Percentiles rank a stretch among this genome's conserved stretches.
Evolutionary conservation across 2,888 invertebrate genomes (phyloP).

Genomic region (Megastigmus dorsalis): DNA sequence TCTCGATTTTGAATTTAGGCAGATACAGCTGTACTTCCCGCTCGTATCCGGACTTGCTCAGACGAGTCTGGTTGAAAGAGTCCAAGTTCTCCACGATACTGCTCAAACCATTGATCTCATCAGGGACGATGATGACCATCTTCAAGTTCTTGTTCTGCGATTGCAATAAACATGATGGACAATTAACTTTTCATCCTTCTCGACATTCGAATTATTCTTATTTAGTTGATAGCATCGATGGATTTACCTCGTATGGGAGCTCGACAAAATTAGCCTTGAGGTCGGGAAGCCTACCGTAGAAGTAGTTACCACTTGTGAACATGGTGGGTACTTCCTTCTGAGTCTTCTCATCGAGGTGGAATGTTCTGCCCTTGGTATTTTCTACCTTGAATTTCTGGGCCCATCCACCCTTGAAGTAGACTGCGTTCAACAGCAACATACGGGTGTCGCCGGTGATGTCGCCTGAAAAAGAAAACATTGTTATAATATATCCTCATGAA

Average conservation of each 20-base stretch:
- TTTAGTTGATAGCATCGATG: not conserved
- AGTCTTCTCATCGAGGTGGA: slow-evolving; percentile 77
- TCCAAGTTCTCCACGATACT: slow-evolving; percentile 70
- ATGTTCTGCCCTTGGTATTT: slow-evolving; percentile 79
- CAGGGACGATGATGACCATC: slow-evolving; percentile 85
- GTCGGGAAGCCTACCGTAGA: slow-evolving; percentile 75
- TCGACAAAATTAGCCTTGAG: slow-evolving; percentile 81
- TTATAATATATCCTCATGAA: too few relatives aligned
- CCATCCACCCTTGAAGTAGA: slow-evolving; percentile 92
- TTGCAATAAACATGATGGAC: not conserved
- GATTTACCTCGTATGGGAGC: slow-evolving; percentile 80
- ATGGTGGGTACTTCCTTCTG: slow-evolving; percentile 83
- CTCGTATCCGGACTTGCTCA: slow-evolving; percentile 42
- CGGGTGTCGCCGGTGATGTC: slow-evolving; percentile 78
- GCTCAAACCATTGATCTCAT: slow-evolving; percentile 78
- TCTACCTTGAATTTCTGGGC: slow-evolving; percentile 78
- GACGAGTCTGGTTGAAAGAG: slow-evolving; percentile 52
- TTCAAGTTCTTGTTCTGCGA: slow-evolving; percentile 74
- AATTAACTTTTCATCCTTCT: not conserved
- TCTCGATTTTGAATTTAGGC: slow-evolving; percentile 61
- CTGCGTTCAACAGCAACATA: slow-evolving; percentile 87
- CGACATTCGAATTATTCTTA: too few relatives aligned
- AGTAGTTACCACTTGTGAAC: slow-evolving; percentile 77
- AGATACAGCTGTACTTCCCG: slow-evolving; percentile 66
- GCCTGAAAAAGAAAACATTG: slow-evolving; percentile 73